Evolutionary conservation across 2,113 vertebrate species (phyloP).

Genomic region (Suricata suricatta): DNA sequence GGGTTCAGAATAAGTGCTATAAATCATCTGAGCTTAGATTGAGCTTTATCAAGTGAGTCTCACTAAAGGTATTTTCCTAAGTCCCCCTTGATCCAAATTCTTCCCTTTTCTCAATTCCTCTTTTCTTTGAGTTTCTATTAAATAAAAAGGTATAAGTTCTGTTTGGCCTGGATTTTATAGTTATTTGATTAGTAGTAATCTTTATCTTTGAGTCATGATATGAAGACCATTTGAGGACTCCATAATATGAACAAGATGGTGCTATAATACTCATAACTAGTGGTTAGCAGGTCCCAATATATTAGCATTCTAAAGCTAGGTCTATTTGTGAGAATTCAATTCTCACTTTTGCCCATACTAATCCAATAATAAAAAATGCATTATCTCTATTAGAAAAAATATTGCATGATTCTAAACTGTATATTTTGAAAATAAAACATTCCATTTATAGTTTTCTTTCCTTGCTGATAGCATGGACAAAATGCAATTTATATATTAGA

Average conservation of each 20-base stretch:
- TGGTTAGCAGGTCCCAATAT: neutral
- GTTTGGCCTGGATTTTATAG: neutral
- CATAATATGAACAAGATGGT: neutral
- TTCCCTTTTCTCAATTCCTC: neutral
- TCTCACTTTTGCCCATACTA: neutral
- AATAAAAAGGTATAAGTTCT: neutral
- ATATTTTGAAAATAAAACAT: constrained; percentile 19
- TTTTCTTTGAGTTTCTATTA: neutral
- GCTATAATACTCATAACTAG: neutral
- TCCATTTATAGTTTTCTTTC: neutral
- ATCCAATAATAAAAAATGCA: neutral
- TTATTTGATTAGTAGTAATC: neutral
- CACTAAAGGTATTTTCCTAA: neutral
- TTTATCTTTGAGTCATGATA: neutral
- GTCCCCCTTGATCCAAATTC: neutral
- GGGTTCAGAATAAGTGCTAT: neutral
- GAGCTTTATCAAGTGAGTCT: neutral
- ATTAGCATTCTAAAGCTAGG: neutral
- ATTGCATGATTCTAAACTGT: neutral
- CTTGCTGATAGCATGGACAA: neutral
- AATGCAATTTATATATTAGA: constrained; percentile 4
- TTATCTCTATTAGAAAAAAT: neutral
- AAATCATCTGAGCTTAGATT: neutral
- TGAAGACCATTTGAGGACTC: neutral
- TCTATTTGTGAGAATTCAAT: neutral